Evolutionary conservation across 2,113 vertebrate species (phyloP), one percentile per base, ranked within the genome.

Genomic region (Copsychus sechellarum): DNA sequence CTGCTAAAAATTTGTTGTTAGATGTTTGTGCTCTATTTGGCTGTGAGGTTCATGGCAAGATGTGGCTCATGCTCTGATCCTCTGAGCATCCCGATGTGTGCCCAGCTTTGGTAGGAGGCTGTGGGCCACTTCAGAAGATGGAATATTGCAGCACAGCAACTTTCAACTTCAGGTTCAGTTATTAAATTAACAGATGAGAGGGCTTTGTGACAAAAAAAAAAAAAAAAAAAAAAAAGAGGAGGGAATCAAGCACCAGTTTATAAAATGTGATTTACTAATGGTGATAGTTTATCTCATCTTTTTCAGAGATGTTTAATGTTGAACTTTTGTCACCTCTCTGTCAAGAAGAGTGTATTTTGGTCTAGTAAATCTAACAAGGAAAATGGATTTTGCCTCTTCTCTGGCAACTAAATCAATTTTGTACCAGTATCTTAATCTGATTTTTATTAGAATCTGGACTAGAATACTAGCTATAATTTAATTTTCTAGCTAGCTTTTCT

Each of bases 71-170:
- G 14, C 4, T 45, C 5, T 53, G 6, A 1, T 47, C 2, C 11
- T 22, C 23, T 1, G 4, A 76, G 28, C 29, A 9, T 47, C 33
- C 11, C 0, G 0, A 2, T 12, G 42, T 53, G 14, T 69, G 31
- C 43, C 10, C 22, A 20, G 26, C 19, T 78, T 48, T 56, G 16
- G 64, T 74, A 16, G 1, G 11, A 1, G 15, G 9, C 26, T 64
- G n/a, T 18, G 19, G 48, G 9, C 23, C 29, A 1, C 48, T 64
- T 80, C 21, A 64, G 28, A 67, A 76, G 29, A 16, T 36, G 36
- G 48, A 25, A 8, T 61, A 8, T 22, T 65, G 22, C 2, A 60
- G 25, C 6, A 3, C 51, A 40, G 31, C 33, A 19, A 5, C 58
- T 86, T 64, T 54, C 28, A 56, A 14, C 40, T 33, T 64, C 12